Evolutionary conservation across 2,113 vertebrate species (phyloP).

Genomic region (Terrapene triunguis): DNA sequence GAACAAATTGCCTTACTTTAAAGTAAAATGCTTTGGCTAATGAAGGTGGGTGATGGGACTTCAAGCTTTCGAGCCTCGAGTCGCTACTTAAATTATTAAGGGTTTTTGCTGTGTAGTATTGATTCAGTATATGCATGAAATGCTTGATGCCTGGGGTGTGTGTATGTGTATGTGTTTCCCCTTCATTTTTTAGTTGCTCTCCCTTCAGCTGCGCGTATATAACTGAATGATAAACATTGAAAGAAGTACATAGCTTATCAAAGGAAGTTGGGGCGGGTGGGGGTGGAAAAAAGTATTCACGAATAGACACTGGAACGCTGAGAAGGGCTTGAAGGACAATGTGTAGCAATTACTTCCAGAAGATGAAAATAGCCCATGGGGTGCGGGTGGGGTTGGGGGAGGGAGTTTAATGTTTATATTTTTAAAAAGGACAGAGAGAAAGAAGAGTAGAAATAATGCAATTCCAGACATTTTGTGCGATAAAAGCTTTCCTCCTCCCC

Average conservation of each 20-base stretch:
- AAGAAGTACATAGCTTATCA: slow-evolving; percentile 68
- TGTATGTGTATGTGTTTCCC: background rate
- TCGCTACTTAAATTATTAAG: slow-evolving; percentile 72
- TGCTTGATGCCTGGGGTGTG: slow-evolving; percentile 21
- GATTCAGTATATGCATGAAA: slow-evolving; percentile 50
- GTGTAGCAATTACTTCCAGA: slow-evolving; percentile 37
- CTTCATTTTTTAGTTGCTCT: background rate
- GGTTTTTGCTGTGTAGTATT: slow-evolving; percentile 19
- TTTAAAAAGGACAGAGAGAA: background rate
- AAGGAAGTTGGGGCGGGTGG: slow-evolving; percentile 81
- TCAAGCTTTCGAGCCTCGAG: slow-evolving; percentile 34
- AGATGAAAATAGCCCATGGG: slow-evolving; percentile 22
- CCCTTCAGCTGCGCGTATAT: background rate
- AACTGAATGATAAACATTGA: slow-evolving; percentile 48
- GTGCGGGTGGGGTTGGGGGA: slow-evolving; percentile 8
- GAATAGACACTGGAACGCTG: background rate
- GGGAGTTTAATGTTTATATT: background rate
- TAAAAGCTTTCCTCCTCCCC: slow-evolving; percentile 65
- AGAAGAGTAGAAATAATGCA: slow-evolving; percentile 68
- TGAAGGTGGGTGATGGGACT: slow-evolving; percentile 73
- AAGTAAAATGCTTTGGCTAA: slow-evolving; percentile 67
- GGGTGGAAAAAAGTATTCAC: slow-evolving; percentile 55
- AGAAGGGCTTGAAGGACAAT: slow-evolving; percentile 47
- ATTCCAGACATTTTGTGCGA: slow-evolving; percentile 72
- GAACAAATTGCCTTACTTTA: slow-evolving; percentile 77